phyloP scores from a whole-genome alignment of 2,113 vertebrate genomes.

The Macquaria australasica region DNA sequence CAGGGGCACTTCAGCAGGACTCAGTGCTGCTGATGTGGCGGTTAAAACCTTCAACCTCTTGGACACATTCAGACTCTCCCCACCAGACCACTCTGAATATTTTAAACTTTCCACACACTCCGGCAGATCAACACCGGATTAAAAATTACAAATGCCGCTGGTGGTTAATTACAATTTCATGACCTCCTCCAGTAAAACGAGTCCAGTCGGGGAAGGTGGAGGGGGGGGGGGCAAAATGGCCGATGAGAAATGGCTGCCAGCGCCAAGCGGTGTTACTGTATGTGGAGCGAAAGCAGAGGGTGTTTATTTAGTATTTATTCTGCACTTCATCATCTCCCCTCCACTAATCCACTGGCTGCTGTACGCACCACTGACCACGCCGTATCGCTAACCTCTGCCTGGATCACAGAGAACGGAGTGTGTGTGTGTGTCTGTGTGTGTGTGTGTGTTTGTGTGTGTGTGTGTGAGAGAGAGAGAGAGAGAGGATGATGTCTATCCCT shows the following conservation, averaged over 20 bases:
- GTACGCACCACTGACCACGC: constrained; percentile 79
- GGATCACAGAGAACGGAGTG: constrained; percentile 59
- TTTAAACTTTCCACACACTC: constrained; percentile 41
- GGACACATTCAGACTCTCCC: neutral
- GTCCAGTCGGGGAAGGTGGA: constrained; percentile 7
- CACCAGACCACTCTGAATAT: constrained; percentile 47
- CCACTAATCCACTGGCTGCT: constrained; percentile 74
- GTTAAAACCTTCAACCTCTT: constrained; percentile 19
- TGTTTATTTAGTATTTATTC: constrained; percentile 83
- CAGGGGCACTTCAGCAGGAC: constrained; percentile 4
- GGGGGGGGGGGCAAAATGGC: constrained; percentile 60
- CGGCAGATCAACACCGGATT: constrained; percentile 32
- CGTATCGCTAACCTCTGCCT: constrained; percentile 72
- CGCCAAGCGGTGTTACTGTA: constrained; percentile 47
- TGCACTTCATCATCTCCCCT: constrained; percentile 80
- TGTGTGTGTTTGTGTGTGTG: constrained; percentile 40
- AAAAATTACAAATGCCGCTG: constrained; percentile 60
- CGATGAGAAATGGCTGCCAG: constrained; percentile 31
- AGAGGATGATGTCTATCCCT: constrained; percentile 79
- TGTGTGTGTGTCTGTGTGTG: neutral
- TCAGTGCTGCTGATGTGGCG: neutral
- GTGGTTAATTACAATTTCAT: constrained; percentile 75
- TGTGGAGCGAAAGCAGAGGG: constrained; percentile 57
- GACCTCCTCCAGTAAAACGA: constrained; percentile 54
- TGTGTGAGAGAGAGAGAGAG: constrained; percentile 49